Base-by-base conservation (phyloP, 1,140 invertebrate species). In the Polypedilum vanderplanki region DNA sequence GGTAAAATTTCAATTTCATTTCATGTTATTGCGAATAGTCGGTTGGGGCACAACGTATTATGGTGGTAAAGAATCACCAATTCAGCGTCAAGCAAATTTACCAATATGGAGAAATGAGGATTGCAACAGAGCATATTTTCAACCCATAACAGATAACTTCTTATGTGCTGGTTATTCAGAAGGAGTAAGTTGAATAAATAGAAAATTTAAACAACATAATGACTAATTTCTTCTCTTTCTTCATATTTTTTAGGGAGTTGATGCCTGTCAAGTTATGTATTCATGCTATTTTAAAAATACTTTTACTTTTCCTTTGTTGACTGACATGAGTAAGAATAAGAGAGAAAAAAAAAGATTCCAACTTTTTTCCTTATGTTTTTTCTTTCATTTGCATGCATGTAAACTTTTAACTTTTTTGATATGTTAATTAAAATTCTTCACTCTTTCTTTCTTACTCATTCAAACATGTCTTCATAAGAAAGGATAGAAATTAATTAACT, bases 21-120 rank as follows among this genome's bases (percentile, higher is more conserved):
- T 33, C 24, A n/a, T n/a, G n/a, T n/a, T n/a, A n/a, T n/a, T n/a
- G n/a, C n/a, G n/a, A n/a, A n/a, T n/a, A 0, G 92, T 95, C 12
- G 94, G 94, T n/a, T 97, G 94, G 93, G 94, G 95, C 20, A 93
- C 91, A 7, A 92, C 92, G 2, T 91, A 92, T 79, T 91, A 94
- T 81, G 90, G 93, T 15, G 93, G 93, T 2, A 90, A 91, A 78
- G 93, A 95, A 82, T 93, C 92, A 78, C 92, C 91, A 5, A 86
- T 90, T 5, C 90, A 95, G 80, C 85, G 93, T 75, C 92, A 95
- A 82, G 93, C 92, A 0, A 86, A 91, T 73, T 83, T 97, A 24
- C 94, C 94, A 0, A 90, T 97, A 17, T 97, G 95, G 94, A 87
- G 91, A 74, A 96, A 96, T 80, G 90, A 92, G 76, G 94, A 97